A percentile compares a stretch with the other conserved stretches of the same genome.
Evolutionary conservation across 2,797 vertebrate genomes (phyloP).

Genomic region (Bradypodion pumilum): DNA sequence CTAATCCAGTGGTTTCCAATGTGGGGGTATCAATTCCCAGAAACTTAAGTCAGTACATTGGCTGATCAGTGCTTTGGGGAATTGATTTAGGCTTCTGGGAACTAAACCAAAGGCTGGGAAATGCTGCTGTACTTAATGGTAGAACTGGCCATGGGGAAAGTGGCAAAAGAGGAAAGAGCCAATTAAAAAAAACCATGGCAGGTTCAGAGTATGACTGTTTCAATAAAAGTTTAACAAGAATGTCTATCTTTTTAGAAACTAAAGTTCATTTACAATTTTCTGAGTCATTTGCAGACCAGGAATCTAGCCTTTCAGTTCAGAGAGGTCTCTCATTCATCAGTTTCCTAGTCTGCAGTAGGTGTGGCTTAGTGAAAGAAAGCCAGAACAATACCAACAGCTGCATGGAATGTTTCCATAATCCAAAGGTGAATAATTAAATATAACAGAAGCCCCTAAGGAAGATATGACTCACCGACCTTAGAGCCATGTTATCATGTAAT

Average conservation of each 20-base stretch:
- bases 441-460: constrained; percentile 64
- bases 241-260: constrained; percentile 58
- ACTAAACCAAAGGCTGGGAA: too few relatives aligned
- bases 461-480: constrained; percentile 72
- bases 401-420: constrained; percentile 67
- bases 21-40: too few relatives aligned
- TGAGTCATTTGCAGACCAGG: constrained; percentile 57
- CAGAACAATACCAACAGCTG: constrained; percentile 65
- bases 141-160: neutral
- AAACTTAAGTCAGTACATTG: too few relatives aligned
- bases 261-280: constrained; percentile 50
- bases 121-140: neutral
- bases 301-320: constrained; percentile 46
- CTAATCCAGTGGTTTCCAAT: too few relatives aligned
- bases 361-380: constrained; percentile 59
- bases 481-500: constrained; percentile 69
- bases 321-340: constrained; percentile 24
- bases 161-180: constrained; percentile 38
- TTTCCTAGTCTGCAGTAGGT: constrained; percentile 64
- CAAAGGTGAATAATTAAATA: constrained; percentile 68
- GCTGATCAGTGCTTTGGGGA: too few relatives aligned
- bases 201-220: constrained; percentile 57
- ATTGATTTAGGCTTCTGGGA: too few relatives aligned
- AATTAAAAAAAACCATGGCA: constrained; percentile 45
- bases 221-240: constrained; percentile 59